A percentile compares a stretch with the other conserved stretches of the same genome.
These are phyloP conservation scores for Tamandua tetradactyla DNA, from an alignment of 2,797 vertebrate species.

Conservation along the genomic window DNA sequence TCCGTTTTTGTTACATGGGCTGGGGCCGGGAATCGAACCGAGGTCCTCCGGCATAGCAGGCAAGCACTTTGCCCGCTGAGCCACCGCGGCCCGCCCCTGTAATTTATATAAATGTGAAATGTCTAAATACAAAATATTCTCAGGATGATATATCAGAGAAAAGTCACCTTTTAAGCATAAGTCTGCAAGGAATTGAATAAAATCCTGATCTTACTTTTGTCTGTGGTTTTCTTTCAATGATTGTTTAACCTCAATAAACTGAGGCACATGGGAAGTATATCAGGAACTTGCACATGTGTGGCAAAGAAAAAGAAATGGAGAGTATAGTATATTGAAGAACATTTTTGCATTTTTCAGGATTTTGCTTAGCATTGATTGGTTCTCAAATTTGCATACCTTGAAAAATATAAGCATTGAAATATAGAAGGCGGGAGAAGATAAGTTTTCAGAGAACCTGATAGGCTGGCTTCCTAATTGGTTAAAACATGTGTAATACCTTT, in stretches of 20 bases:
- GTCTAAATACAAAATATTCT: background rate
- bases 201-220: background rate
- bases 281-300: background rate
- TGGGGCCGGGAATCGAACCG: too few relatives aligned
- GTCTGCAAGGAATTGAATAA: background rate
- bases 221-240: background rate
- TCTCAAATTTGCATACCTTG: background rate
- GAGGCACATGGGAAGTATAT: background rate
- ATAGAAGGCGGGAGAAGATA: background rate
- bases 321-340: background rate
- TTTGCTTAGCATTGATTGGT: background rate
- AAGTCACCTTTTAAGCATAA: background rate
- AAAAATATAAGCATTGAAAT: background rate
- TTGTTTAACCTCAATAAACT: background rate
- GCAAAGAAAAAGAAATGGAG: background rate
- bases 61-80: too few relatives aligned
- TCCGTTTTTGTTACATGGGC: too few relatives aligned
- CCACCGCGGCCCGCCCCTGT: too few relatives aligned
- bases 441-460: background rate
- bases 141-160: background rate
- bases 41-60: too few relatives aligned
- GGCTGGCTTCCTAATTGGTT: background rate
- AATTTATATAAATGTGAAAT: background rate
- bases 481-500: background rate
- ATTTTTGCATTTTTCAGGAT: background rate